A percentile compares a stretch with the other conserved stretches of the same genome.
These are phyloP conservation scores for Podarcis siculus DNA, from an alignment of 2,797 vertebrate genomes.

Conservation along the genomic window DNA sequence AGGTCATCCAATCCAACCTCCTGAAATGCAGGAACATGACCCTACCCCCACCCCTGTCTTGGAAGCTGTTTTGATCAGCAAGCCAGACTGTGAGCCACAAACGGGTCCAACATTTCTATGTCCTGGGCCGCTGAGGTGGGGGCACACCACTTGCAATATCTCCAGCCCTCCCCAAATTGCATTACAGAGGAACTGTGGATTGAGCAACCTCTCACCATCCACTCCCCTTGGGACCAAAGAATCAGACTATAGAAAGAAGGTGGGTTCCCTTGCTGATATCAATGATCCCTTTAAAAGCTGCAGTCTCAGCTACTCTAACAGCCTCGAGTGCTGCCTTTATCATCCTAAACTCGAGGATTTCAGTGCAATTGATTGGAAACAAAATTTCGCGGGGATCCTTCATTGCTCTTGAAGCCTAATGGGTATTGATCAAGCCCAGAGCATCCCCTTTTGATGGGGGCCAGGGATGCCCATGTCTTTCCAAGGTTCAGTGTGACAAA, in stretches of 20 bases:
- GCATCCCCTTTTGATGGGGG: not conserved
- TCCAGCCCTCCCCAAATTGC: not conserved
- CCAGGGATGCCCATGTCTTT: not conserved
- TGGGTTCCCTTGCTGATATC: not conserved
- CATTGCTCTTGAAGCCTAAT: not conserved
- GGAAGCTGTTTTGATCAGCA: not conserved
- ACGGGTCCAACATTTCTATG: not conserved
- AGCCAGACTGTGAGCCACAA: not conserved
- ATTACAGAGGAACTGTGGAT: not conserved
- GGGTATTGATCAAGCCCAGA: not conserved
- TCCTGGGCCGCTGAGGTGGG: not conserved
- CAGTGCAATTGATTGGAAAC: not conserved
- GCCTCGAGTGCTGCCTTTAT: not conserved
- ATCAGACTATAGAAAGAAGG: not conserved
- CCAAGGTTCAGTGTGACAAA: not conserved
- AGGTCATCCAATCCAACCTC: no score
- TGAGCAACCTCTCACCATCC: no score
- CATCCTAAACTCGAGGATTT: not conserved
- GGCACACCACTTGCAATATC: not conserved
- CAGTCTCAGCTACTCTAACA: not conserved
- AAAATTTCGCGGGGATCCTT: not conserved
- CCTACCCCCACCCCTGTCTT: not conserved
- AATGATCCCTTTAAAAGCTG: not conserved
- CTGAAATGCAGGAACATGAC: not conserved
- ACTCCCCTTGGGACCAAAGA: not conserved